Evolutionary conservation across 2,888 invertebrate genomes (phyloP).

Genomic region (Troides helena): DNA sequence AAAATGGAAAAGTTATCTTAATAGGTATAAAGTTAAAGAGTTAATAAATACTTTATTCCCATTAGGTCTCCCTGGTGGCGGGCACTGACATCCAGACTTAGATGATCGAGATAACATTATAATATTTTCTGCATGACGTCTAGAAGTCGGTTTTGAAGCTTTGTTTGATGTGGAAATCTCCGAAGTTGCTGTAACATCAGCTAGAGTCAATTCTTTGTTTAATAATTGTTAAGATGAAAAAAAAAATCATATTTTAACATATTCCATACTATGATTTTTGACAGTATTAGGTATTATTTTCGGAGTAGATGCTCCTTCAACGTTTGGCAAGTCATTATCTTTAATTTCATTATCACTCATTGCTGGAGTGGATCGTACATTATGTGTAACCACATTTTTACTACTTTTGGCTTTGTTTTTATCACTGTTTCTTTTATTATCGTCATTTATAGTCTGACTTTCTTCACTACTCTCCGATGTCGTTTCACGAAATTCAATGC

Average conservation of each 20-base stretch:
- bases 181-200: background rate
- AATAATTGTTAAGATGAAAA: background rate
- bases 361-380: conserved; percentile 4
- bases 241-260: background rate
- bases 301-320: conserved; percentile 5
- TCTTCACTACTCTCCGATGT: conserved; percentile 32
- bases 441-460: conserved; percentile 16
- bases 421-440: background rate
- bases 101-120: conserved; percentile 50
- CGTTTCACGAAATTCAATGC: conserved; percentile 56
- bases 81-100: conserved; percentile 57
- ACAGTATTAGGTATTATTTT: background rate
- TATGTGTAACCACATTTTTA: background rate
- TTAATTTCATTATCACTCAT: conserved; percentile 35
- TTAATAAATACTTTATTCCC: conserved; percentile 42
- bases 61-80: conserved; percentile 49
- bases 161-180: background rate
- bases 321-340: conserved; percentile 16
- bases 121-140: conserved; percentile 51
- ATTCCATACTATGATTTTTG: conserved; percentile 5
- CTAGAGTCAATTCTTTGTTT: conserved; percentile 1
- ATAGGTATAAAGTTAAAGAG: background rate
- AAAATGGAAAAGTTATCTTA: background rate
- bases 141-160: conserved; percentile 23
- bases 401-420: background rate